Percentiles rank a stretch among this genome's conserved stretches.
phyloP scores from a whole-genome alignment of 2,888 invertebrate species.

The Beris chalybata region DNA sequence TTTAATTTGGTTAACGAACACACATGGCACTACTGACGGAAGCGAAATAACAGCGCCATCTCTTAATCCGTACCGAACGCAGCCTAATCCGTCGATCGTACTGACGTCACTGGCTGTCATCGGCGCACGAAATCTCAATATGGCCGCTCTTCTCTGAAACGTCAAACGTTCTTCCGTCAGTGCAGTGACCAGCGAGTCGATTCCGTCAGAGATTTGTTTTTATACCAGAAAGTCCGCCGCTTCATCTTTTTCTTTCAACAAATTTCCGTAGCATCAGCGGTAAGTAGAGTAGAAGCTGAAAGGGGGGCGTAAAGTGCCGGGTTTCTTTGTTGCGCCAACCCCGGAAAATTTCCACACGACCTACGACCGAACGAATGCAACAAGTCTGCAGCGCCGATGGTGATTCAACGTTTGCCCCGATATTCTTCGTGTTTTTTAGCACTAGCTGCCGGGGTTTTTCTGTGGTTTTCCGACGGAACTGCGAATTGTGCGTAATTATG shows the following conservation, averaged over 20 bases:
- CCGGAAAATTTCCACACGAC: constrained; percentile 4
- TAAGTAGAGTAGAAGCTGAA: too few species aligned
- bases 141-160: constrained; percentile 13
- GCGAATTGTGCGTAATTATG: too few species aligned
- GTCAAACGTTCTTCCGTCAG: constrained; percentile 8
- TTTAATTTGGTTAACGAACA: too few species aligned
- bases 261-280: too few species aligned
- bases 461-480: not conserved
- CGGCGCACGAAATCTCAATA: constrained; percentile 15
- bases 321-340: too few species aligned
- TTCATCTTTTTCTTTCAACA: too few species aligned
- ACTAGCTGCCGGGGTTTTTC: not conserved
- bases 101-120: constrained; percentile 24
- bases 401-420: constrained; percentile 10
- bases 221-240: not conserved
- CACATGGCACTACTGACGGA: too few species aligned
- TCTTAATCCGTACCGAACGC: constrained; percentile 15
- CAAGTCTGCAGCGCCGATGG: constrained; percentile 16
- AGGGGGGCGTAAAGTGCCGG: too few species aligned
- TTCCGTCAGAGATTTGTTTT: not conserved
- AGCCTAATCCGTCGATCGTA: constrained; percentile 10
- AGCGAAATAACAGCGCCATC: constrained; percentile 12
- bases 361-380: constrained; percentile 13
- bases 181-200: not conserved
- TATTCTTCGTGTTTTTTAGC: too few species aligned